Base-by-base conservation (phyloP, 2,113 vertebrate genomes). In the Nerophis lumbriciformis region DNA sequence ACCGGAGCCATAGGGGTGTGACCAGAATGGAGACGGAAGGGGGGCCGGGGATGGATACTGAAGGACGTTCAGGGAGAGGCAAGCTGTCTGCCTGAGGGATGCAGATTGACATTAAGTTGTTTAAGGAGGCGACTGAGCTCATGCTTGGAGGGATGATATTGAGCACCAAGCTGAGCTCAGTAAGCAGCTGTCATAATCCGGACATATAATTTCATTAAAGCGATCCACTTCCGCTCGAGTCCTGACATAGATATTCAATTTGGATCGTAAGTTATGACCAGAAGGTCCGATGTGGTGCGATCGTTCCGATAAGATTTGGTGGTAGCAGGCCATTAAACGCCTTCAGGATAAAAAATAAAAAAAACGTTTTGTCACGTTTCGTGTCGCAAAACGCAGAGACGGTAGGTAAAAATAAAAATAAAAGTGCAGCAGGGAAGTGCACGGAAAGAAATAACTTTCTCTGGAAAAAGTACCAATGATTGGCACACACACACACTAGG, bases 81-180 rank as follows among this genome's bases (percentile, higher is more conserved):
- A 12, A 35, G 53, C 71, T 57, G 42, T 57, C 11, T 59, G 61
- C 56, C 39, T 48, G 48, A 55, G 58, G 55, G 11, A 53, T 57
- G 60, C 14, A 61, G 56, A 72, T 52, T 57, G 51, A 48, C 38
- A 48, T 63, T 19, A 53, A 61, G 54, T 63, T 75, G 53, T 50
- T 53, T 51, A 59, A 3, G 5, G 58, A 38, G 53, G 52, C 63
- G 38, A 68, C 48, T 50, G 42, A 63, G 70, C 59, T 63, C 61
- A 67, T 81, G 68, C 72, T 60, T 72, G 69, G 39, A 62, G 65
- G 61, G 65, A 59, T 52, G 61, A 67, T 71, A 79, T 63, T 55
- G 55, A 73, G 72, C 58, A 37, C 10, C 44, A 61, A 57, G 63
- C 54, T 63, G 47, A 55, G 63, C 58, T 59, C 54, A 38, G 59